phyloP scores from a whole-genome alignment of 2,888 invertebrate genomes.

The Amphipyra tragopoginis region DNA sequence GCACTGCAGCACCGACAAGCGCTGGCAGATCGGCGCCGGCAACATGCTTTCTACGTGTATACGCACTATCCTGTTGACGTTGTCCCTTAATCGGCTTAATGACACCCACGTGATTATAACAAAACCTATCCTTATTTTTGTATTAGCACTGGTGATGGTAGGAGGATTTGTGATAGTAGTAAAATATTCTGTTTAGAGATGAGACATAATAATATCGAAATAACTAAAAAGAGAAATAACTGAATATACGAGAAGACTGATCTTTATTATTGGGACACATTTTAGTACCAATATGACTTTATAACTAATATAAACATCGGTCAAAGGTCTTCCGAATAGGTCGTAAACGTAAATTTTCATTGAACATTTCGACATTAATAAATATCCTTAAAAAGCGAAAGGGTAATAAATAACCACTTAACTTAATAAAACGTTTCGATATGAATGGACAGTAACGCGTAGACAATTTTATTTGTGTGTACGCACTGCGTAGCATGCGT shows the following conservation, averaged over 20 bases:
- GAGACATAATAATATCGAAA: no score
- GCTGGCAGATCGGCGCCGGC: no score
- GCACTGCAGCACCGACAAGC: no score
- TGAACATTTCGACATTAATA: conserved; percentile 24
- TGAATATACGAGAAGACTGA: background rate
- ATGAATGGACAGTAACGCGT: background rate
- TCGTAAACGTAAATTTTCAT: conserved; percentile 32
- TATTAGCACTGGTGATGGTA: no score
- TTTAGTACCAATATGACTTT: conserved; percentile 34
- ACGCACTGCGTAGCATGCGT: conserved; percentile 22
- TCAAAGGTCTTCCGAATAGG: conserved; percentile 19
- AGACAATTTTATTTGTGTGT: background rate
- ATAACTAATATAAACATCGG: conserved; percentile 7
- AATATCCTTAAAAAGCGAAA: conserved; percentile 8
- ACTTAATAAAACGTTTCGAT: conserved; percentile 9
- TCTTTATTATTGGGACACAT: conserved; percentile 8
- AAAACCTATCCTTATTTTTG: no score
- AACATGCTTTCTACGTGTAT: no score
- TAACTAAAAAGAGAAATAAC: no score
- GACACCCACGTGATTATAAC: no score
- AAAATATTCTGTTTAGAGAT: no score
- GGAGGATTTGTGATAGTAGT: no score
- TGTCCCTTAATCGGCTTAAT: no score
- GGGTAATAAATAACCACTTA: conserved; percentile 3
- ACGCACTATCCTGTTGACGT: no score